Evolutionary conservation across 2,113 vertebrate genomes (phyloP).

Genomic region (Grantiella picta): DNA sequence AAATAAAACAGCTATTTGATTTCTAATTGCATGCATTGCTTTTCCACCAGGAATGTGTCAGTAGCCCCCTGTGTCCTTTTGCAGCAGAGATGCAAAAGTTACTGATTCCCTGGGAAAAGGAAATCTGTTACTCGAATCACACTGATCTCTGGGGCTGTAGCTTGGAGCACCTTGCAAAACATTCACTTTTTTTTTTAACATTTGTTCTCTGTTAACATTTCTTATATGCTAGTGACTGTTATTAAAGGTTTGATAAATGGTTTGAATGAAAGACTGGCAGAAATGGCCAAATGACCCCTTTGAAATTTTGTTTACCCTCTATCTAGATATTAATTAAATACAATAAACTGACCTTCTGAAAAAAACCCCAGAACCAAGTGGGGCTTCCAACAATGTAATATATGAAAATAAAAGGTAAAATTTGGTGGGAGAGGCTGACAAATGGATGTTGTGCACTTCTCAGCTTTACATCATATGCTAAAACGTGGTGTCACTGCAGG

Average conservation of each 20-base stretch:
- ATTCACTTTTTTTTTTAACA: background rate
- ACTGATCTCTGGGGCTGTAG: background rate
- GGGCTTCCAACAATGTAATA: background rate
- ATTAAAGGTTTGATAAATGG: background rate
- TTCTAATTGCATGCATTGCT: background rate
- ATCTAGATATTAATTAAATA: background rate
- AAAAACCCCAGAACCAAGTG: background rate
- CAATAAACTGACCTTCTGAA: background rate
- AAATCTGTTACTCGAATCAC: background rate
- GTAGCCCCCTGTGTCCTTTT: background rate
- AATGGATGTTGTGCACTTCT: background rate
- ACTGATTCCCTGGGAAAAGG: background rate
- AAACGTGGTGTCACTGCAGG: background rate
- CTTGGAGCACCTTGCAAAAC: background rate
- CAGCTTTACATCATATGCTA: background rate
- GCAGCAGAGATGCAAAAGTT: background rate
- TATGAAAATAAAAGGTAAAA: background rate
- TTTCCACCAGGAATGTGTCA: background rate
- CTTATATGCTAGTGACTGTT: background rate
- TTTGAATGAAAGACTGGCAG: background rate
- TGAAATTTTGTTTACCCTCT: background rate
- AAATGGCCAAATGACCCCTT: background rate
- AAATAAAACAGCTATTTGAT: background rate
- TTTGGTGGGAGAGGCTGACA: background rate
- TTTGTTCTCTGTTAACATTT: background rate